Evolutionary conservation across 2,113 vertebrate genomes (phyloP), one percentile per base, ranked within the genome.

Genomic region (Microcebus jonahi): DNA sequence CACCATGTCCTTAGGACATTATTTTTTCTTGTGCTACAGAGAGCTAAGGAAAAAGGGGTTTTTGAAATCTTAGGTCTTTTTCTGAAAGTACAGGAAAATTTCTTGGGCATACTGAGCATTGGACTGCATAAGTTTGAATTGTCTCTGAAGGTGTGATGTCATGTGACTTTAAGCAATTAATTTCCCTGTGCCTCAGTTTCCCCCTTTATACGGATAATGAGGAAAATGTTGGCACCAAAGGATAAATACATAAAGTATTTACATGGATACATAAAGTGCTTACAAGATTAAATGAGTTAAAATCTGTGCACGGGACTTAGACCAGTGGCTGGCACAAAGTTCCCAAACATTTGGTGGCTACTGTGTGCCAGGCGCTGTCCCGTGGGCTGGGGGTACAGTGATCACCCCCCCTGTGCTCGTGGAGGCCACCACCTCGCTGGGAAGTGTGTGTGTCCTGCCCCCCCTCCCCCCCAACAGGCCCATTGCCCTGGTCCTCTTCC

Each of bases 311-410:
- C 9, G 15, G 13, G 42, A 25, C 48, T 39, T n/a, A 1, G 27
- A 21, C 9, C 36, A 15, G 34, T 14, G 20, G n/a, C 53, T 8
- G 36, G 36, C 31, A n/a, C 42, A 8, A 29, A 36, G 20, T 5
- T 2, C 36, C 17, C 13, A 20, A 6, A 1, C 1, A 3, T 3
- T 34, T 3, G 50, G 4, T 65, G 65, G 14, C 23, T 17, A 0
- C 31, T 8, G 0, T 20, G 73, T 23, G 6, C 50, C 48, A 53
- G 27, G 21, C 63, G 0, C 61, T 83, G 53, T 55, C 39, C 25
- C 14, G 7, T 4, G 0, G n/a, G 59, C 50, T 18, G 23, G 34
- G 15, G 27, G 6, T 13, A 3, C 42, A 8, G 11, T 15, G 50
- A 61, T 27, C 75, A 6, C n/a, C n/a, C 18, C 34, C 53, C 50